Evolutionary conservation across 2,888 invertebrate genomes (phyloP).

Genomic region (Bombylius discolor): DNA sequence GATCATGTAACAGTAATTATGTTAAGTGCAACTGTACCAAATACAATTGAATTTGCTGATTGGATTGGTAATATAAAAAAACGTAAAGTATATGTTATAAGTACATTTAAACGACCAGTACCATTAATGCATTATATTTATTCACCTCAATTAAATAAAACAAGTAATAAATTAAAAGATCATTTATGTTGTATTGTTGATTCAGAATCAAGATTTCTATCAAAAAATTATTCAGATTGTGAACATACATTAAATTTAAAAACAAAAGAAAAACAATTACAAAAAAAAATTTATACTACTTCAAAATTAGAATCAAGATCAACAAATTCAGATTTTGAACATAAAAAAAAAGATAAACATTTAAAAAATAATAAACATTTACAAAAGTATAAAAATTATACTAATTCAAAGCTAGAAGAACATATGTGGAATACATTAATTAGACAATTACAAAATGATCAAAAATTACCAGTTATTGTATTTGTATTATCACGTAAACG

Average conservation of each 20-base stretch:
- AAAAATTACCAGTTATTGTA: constrained; percentile 84
- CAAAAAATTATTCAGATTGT: constrained; percentile 51
- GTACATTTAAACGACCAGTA: constrained; percentile 84
- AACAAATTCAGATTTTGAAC: too few relatives aligned
- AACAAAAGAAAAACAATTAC: constrained; percentile 23
- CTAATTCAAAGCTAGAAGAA: constrained; percentile 56
- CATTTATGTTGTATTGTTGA: constrained; percentile 70
- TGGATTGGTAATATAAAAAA: constrained; percentile 83
- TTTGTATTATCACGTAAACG: constrained; percentile 73
- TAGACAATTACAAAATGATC: constrained; percentile 63
- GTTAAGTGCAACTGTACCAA: constrained; percentile 96
- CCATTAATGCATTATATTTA: constrained; percentile 91
- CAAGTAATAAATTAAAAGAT: constrained; percentile 44
- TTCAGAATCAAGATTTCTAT: constrained; percentile 52
- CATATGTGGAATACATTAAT: constrained; percentile 72
- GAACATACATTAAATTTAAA: constrained; percentile 37
- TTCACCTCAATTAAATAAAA: constrained; percentile 46
- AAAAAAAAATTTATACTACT: too few relatives aligned
- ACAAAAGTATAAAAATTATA: constrained; percentile 31
- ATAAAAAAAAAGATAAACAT: too few relatives aligned
- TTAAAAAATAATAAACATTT: constrained; percentile 2
- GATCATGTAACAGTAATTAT: constrained; percentile 91
- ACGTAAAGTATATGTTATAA: constrained; percentile 83
- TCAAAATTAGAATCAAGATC: too few relatives aligned
- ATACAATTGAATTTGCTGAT: constrained; percentile 88